Base-by-base conservation (phyloP, 1,140 invertebrate genomes). In the Cyphomyrmex costatus region DNA sequence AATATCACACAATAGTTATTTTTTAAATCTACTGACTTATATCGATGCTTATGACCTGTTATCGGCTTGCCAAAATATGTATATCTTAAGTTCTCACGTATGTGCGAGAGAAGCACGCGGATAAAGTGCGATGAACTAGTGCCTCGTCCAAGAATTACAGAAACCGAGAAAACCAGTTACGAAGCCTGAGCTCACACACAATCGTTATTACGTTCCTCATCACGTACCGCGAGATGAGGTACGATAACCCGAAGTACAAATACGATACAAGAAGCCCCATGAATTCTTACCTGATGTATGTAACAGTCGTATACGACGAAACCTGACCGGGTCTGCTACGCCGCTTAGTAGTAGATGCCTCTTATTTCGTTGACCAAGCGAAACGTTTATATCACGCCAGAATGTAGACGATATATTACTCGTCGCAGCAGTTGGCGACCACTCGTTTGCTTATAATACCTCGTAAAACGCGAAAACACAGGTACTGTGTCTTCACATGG, bases 181-280 rank as follows among this genome's bases (percentile, higher is more conserved):
- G 88, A 92, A 92, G 88, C 89, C 86, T 86, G 87, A 86, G 79
- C 79, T 68, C 77, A 82, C 66, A 86, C 89, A 88, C 88, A 87
- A 93, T 93, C 90, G 89, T 93, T 93, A 93, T 93, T 93, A 93
- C 89, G 90, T 93, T 90, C 83, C 92, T 92, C 92, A 91, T 93
- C 92, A 93, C 92, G 92, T 93, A 93, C 88, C 85, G 87, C 86
- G 90, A 93, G 92, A 93, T 93, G 92, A 90, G 89, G 89, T 92
- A 91, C 90, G 92, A 93, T 93, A 93, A 93, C 93, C 90, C 90
- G 80, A 91, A 91, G 89, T 92, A 93, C 92, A 91, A 92, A 93
- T 93, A 93, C 88, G 89, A 91, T 92, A 92, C 92, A 91, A 92
- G 91, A 85, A 92, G 87, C 61, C 58, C 16, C 36, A 77, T 68